Evolutionary conservation across 2,113 vertebrate species (phyloP).

Genomic region (Aegotheles bennettii): DNA sequence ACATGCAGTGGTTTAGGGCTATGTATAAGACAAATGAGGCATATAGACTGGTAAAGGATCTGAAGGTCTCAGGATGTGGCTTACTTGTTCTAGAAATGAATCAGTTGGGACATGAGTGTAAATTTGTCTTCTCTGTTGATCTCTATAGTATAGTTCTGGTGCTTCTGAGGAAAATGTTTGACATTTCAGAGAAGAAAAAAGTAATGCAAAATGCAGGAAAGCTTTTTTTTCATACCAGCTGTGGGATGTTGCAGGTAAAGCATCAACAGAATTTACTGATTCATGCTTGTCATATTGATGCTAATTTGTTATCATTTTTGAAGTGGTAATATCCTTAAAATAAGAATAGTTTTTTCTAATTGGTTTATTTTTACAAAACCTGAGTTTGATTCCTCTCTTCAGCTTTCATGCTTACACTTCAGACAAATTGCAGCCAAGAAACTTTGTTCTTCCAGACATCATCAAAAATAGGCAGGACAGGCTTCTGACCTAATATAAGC

Average conservation of each 20-base stretch:
- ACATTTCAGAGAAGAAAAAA: not conserved
- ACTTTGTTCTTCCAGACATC: not conserved
- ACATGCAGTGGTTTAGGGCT: not conserved
- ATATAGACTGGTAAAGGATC: not conserved
- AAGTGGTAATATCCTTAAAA: not conserved
- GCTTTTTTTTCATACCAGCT: rapidly evolving
- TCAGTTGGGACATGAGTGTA: not conserved
- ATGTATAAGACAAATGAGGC: not conserved
- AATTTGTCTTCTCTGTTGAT: not conserved
- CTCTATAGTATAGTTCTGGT: not conserved
- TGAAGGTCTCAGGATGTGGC: not conserved
- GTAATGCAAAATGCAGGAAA: not conserved
- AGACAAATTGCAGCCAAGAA: not conserved
- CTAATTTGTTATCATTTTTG: not conserved
- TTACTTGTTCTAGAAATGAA: not conserved
- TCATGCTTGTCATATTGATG: not conserved
- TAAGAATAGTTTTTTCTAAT: not conserved
- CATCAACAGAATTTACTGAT: not conserved
- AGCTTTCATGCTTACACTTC: not conserved
- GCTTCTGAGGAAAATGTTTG: not conserved
- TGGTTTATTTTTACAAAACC: not conserved
- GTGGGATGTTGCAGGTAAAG: not conserved
- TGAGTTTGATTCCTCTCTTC: not conserved
- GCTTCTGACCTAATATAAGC: not conserved
- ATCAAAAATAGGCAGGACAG: not conserved